Evolutionary conservation across 2,113 vertebrate species (phyloP).

Genomic region (Desmodus rotundus): DNA sequence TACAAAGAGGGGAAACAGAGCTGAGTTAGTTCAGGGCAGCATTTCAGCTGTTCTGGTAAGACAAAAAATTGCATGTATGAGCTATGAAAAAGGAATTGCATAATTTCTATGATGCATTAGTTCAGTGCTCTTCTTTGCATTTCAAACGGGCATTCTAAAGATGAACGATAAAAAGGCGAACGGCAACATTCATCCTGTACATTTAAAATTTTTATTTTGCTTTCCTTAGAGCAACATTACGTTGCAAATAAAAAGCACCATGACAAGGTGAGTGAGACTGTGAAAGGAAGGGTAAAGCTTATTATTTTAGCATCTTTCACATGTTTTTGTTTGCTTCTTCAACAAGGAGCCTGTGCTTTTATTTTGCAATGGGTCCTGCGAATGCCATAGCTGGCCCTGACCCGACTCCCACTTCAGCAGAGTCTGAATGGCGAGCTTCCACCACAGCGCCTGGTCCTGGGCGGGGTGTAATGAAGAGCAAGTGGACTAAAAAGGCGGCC

Average conservation of each 20-base stretch:
- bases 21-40: too few relatives aligned
- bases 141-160: background rate
- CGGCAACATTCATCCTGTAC: background rate
- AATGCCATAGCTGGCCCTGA: background rate
- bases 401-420: background rate
- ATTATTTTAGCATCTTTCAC: background rate
- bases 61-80: background rate
- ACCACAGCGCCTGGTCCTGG: background rate
- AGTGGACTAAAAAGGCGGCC: background rate
- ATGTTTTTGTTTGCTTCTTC: background rate
- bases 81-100: background rate
- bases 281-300: background rate
- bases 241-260: background rate
- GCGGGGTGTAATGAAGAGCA: background rate
- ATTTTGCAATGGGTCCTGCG: background rate
- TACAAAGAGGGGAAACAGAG: background rate
- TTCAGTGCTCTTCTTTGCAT: background rate
- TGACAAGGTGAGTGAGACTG: background rate
- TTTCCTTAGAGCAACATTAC: background rate
- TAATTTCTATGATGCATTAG: background rate
- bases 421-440: background rate
- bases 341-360: background rate
- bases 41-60: background rate
- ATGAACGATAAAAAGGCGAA: background rate
- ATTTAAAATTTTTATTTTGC: background rate